Evolutionary conservation across 2,888 invertebrate genomes (phyloP).

Genomic region (Bembecia ichneumoniformis): DNA sequence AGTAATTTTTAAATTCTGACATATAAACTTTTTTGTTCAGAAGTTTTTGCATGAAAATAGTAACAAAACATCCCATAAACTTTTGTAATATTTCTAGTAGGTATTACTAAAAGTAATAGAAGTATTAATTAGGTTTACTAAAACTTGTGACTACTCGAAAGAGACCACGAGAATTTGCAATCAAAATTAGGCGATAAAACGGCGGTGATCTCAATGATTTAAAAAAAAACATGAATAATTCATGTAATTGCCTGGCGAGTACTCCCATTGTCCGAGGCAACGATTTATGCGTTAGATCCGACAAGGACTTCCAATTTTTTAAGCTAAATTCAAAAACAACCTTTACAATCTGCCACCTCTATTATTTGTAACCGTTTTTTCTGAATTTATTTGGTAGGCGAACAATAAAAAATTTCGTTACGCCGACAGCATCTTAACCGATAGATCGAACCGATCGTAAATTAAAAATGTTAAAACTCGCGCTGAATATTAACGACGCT

Average conservation of each 20-base stretch:
- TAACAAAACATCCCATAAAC: too few relatives aligned
- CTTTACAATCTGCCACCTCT: constrained; percentile 28
- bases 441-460: constrained; percentile 30
- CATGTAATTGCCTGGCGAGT: constrained; percentile 41
- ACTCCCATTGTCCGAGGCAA: constrained; percentile 40
- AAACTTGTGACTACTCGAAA: constrained; percentile 1
- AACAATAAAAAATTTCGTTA: constrained; percentile 40
- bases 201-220: constrained; percentile 7
- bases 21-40: too few relatives aligned
- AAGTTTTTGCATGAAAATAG: too few relatives aligned
- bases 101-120: too few relatives aligned
- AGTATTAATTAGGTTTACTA: neutral
- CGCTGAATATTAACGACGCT: constrained; percentile 16
- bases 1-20: too few relatives aligned
- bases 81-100: too few relatives aligned
- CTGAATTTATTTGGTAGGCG: constrained; percentile 40
- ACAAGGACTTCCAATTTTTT: constrained; percentile 22
- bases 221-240: constrained; percentile 49
- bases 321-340: constrained; percentile 23
- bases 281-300: constrained; percentile 35
- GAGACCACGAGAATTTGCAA: constrained; percentile 6
- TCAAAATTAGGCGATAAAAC: constrained; percentile 27
- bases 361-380: constrained; percentile 39
- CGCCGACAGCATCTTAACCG: constrained; percentile 37
- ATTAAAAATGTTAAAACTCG: constrained; percentile 32